Evolutionary conservation across 1,140 invertebrate species (phyloP).

Genomic region (Dreissena polymorpha): DNA sequence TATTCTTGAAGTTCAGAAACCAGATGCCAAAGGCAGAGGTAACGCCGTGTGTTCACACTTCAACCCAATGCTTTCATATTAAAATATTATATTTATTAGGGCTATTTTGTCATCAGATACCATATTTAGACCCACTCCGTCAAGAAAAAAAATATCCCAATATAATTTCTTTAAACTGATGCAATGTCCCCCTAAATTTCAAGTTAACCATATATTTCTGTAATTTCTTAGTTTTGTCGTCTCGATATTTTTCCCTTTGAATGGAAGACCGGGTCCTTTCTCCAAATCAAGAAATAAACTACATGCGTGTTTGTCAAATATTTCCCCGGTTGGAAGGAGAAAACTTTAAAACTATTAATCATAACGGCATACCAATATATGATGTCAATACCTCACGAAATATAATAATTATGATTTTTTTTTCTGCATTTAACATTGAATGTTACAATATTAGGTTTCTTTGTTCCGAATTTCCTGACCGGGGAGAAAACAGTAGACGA

Average conservation of each 20-base stretch:
- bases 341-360: neutral
- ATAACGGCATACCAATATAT: neutral
- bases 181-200: neutral
- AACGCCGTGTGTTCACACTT: neutral
- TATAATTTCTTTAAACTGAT: neutral
- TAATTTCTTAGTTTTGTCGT: neutral
- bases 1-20: constrained; percentile 78
- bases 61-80: neutral
- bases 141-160: neutral
- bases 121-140: neutral
- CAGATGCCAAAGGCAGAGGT: constrained; percentile 70
- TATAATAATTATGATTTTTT: neutral
- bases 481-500: neutral
- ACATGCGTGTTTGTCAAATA: neutral
- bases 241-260: neutral
- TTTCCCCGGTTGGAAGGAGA: too few species aligned
- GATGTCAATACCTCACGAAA: neutral
- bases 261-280: neutral
- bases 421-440: neutral
- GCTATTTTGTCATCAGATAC: neutral
- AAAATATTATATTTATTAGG: neutral
- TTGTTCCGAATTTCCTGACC: constrained; percentile 38
- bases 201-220: neutral
- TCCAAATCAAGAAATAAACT: neutral
- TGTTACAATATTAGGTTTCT: constrained; percentile 18